A percentile compares a stretch with the other conserved stretches of the same genome.
Evolutionary conservation across 1,140 invertebrate species (phyloP).

Genomic region (Drosophila mayri): DNA sequence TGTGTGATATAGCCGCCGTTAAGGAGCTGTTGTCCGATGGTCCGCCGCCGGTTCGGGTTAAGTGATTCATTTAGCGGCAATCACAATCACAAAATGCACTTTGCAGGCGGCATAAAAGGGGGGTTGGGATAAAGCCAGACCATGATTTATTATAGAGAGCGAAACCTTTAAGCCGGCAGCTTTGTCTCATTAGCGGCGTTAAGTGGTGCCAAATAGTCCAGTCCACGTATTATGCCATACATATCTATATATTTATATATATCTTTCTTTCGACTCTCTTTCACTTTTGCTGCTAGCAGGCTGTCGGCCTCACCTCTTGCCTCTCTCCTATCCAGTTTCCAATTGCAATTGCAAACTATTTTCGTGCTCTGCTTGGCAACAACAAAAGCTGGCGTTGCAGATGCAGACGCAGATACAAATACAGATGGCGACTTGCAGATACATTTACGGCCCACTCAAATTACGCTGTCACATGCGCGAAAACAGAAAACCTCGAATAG

Average conservation of each 20-base stretch:
- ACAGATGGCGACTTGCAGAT: slow-evolving; percentile 52
- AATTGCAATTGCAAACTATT: slow-evolving; percentile 67
- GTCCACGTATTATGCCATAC: neutral
- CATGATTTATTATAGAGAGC: slow-evolving; percentile 73
- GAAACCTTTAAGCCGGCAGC: slow-evolving; percentile 68
- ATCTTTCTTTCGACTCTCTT: slow-evolving; percentile 28
- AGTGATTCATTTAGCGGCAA: slow-evolving; percentile 82
- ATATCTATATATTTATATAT: slow-evolving; percentile 6
- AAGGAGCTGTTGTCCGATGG: slow-evolving; percentile 36
- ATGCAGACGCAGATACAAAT: slow-evolving; percentile 34
- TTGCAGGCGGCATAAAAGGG: slow-evolving; percentile 49
- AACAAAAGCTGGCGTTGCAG: slow-evolving; percentile 56
- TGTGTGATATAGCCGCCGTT: slow-evolving; percentile 73
- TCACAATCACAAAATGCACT: slow-evolving; percentile 82
- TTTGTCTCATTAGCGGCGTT: slow-evolving; percentile 79
- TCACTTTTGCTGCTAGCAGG: neutral
- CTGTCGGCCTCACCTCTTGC: slow-evolving; percentile 4
- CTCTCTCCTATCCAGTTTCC: slow-evolving; percentile 52
- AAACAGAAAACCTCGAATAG: slow-evolving; percentile 25
- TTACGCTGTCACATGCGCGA: slow-evolving; percentile 62
- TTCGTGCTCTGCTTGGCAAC: slow-evolving; percentile 77
- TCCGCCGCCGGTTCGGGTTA: slow-evolving; percentile 49
- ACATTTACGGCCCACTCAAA: slow-evolving; percentile 72
- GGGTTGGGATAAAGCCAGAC: slow-evolving; percentile 22
- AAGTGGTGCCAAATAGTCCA: slow-evolving; percentile 69